Percentiles rank a stretch among this genome's conserved stretches.
Evolutionary conservation across 2,797 vertebrate genomes (phyloP).

Genomic region (Artibeus jamaicensis): DNA sequence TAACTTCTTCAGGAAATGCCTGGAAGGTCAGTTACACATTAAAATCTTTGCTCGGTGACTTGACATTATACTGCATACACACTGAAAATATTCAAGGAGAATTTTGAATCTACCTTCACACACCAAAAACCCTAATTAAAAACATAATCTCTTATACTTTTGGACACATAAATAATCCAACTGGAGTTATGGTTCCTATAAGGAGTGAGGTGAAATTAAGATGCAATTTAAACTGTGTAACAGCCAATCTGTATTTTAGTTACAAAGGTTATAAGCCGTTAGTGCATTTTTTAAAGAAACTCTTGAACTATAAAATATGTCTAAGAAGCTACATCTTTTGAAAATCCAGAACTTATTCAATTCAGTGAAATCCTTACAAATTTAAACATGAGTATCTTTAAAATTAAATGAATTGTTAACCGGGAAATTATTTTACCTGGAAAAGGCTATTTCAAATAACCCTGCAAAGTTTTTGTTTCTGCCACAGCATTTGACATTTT

Average conservation of each 20-base stretch:
- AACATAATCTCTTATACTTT: slow-evolving; percentile 20
- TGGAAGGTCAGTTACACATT: slow-evolving; percentile 46
- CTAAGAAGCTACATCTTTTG: not conserved
- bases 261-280: not conserved
- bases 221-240: not conserved
- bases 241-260: not conserved
- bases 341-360: not conserved
- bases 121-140: slow-evolving; percentile 36
- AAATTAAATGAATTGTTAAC: not conserved
- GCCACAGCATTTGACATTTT: not conserved
- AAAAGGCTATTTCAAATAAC: not conserved
- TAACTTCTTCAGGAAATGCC: slow-evolving; percentile 61
- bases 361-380: slow-evolving; percentile 22
- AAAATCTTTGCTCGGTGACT: slow-evolving; percentile 12
- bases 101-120: slow-evolving; percentile 55
- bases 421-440: not conserved
- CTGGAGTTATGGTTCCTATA: not conserved
- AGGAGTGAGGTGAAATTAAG: slow-evolving; percentile 27
- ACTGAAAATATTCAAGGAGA: not conserved
- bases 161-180: not conserved
- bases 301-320: not conserved
- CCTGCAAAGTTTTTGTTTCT: not conserved
- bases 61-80: not conserved
- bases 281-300: not conserved
- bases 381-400: slow-evolving; percentile 31